phyloP scores from a whole-genome alignment of 2,113 vertebrate species.

The Crotalus horridus region DNA sequence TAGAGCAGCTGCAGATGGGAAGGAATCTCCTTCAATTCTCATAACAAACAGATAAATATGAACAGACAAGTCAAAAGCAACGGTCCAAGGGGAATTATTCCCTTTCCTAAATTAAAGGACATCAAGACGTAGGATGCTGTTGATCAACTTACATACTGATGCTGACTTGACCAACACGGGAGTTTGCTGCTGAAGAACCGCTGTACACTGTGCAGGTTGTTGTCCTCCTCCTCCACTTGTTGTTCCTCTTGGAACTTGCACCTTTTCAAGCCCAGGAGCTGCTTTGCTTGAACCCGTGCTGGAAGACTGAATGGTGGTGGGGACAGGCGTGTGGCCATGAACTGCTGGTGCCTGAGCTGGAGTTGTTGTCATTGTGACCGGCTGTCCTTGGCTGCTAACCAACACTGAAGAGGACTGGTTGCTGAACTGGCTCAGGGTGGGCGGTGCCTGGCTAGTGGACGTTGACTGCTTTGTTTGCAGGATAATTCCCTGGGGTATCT shows the following conservation, averaged over 20 bases:
- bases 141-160: slow-evolving; percentile 56
- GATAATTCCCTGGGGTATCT: slow-evolving; percentile 85
- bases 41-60: background rate
- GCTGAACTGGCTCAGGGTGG: slow-evolving; percentile 53
- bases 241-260: background rate
- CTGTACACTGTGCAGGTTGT: slow-evolving; percentile 58
- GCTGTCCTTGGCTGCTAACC: slow-evolving; percentile 66
- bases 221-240: slow-evolving; percentile 18
- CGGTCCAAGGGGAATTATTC: background rate
- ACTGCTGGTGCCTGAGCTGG: background rate
- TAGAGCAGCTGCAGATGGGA: background rate
- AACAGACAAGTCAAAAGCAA: background rate
- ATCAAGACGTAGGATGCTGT: background rate
- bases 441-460: slow-evolving; percentile 36
- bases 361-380: slow-evolving; percentile 17
- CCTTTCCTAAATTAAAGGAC: background rate
- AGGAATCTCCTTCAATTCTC: background rate
- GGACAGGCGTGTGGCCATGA: slow-evolving; percentile 52
- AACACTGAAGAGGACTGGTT: slow-evolving; percentile 59
- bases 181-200: slow-evolving; percentile 71
- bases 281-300: slow-evolving; percentile 39
- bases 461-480: slow-evolving; percentile 67
- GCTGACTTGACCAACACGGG: slow-evolving; percentile 76
- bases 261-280: background rate
- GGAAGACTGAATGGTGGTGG: slow-evolving; percentile 60